Conservation (phyloP, 92 coral and sea anemone genomes). For the Zoanthus solanderi region DNA sequence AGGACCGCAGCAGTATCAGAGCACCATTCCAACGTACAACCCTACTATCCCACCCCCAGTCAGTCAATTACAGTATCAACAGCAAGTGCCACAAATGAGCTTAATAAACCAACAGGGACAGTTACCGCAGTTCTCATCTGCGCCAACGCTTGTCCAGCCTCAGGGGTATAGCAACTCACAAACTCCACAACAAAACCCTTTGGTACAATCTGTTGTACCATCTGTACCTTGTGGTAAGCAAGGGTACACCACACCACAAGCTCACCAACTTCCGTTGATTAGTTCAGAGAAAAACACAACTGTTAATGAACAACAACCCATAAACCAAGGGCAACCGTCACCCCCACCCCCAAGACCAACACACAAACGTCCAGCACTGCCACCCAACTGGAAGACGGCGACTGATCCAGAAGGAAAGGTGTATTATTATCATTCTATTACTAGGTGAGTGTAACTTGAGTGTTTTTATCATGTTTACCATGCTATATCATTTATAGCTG, state of each 20-base stretch:
- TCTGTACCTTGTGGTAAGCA: background rate
- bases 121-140: slow-evolving; percentile 61
- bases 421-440: slow-evolving; percentile 91
- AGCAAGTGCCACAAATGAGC: slow-evolving; percentile 16
- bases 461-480: too few species aligned
- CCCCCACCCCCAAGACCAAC: slow-evolving; percentile 73
- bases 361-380: slow-evolving; percentile 61
- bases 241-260: slow-evolving; percentile 30
- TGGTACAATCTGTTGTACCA: slow-evolving; percentile 15
- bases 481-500: too few species aligned
- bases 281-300: slow-evolving; percentile 26
- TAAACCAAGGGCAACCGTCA: slow-evolving; percentile 35
- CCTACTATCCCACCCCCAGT: slow-evolving; percentile 36
- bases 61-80: slow-evolving; percentile 36
- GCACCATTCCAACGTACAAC: slow-evolving; percentile 59
- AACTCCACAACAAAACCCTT: slow-evolving; percentile 15
- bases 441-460: slow-evolving; percentile 69
- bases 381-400: slow-evolving; percentile 95
- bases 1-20: slow-evolving; percentile 67
- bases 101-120: slow-evolving; percentile 57
- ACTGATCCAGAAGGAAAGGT: slow-evolving; percentile 94
- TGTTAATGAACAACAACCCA: background rate
- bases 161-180: slow-evolving; percentile 23
- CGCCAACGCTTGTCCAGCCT: slow-evolving; percentile 29
- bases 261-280: background rate